These are phyloP conservation scores for Pteronotus mesoamericanus DNA, from an alignment of 2,797 vertebrate species.

Conservation along the genomic window DNA sequence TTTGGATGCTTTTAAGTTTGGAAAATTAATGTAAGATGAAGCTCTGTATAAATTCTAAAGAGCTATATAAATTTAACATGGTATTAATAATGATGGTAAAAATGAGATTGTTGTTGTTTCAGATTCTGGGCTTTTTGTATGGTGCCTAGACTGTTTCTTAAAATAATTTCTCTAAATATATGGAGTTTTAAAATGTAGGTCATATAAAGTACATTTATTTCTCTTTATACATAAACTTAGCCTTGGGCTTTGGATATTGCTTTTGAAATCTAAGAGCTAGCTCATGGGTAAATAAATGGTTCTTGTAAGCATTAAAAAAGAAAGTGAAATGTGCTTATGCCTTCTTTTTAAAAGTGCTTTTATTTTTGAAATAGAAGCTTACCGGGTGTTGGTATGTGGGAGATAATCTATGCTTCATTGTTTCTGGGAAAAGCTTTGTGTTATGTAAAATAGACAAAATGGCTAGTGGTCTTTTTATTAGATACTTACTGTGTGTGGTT, in stretches of 20 bases:
- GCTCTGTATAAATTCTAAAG: constrained; percentile 6
- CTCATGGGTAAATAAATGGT: constrained; percentile 39
- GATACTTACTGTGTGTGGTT: neutral
- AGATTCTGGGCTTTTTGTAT: neutral
- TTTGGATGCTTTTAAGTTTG: neutral
- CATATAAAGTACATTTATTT: constrained; percentile 35
- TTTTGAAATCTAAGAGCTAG: constrained; percentile 48
- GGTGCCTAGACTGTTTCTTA: neutral
- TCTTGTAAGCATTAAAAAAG: constrained; percentile 20
- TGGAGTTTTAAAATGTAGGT: constrained; percentile 15
- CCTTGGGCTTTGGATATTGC: neutral
- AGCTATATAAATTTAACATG: neutral
- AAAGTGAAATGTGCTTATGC: neutral
- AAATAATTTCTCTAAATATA: constrained; percentile 16
- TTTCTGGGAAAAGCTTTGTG: neutral
- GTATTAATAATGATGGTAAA: neutral
- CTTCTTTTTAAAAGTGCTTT: constrained; percentile 20
- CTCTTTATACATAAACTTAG: constrained; percentile 20
- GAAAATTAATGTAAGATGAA: neutral
- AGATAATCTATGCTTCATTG: constrained; percentile 15
- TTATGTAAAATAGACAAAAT: neutral
- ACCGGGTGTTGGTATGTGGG: neutral
- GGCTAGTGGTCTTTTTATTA: constrained; percentile 2
- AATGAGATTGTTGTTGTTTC: constrained; percentile 21
- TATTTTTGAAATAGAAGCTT: constrained; percentile 40